Base-by-base conservation (phyloP, 2,888 invertebrate genomes). In the Gari tellinella region DNA sequence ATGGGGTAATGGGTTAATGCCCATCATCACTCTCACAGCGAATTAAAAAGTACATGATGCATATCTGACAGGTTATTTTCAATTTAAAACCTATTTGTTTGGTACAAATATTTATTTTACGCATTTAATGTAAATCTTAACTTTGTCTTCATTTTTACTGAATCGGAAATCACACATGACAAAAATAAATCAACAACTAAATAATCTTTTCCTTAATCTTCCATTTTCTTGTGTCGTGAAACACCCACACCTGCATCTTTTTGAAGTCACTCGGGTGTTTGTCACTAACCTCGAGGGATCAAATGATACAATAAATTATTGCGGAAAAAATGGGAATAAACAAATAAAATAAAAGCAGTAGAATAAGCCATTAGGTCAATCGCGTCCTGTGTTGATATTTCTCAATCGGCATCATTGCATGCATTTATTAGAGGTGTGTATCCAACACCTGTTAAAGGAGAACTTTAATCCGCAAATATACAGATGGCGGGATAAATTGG, bases 401-500 rank as follows among this genome's bases (percentile, higher is more conserved):
- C 53, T 64, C 55, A 60, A 62, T 64, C 63, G 45, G n/a, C 26
- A n/a, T 38, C 55, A 55, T 55, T 60, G 49, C 58, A 64, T 58
- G 63, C 41, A 40, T 23, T 63, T 49, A 68, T 64, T 62, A 64
- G 68, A 63, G 23, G 57, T 68, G 57, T 67, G 67, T 67, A 53
- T 26, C 26, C 51, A 55, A 53, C 73, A 73, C 73, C 73, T 73
- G 67, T 64, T 60, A 26, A 38, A 14, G 53, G 52, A 45, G 26
- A 25, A 17, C 38, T 40, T 53, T 60, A 55, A 73, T 67, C 63
- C 46, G 10, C 25, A 68, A 51, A 43, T 61, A 55, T 56, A 68
- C 55, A 55, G 62, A 48, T 21, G 48, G 21, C 21, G 12, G 17
- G 4, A 48, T 21, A 48, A 48, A 48, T 48, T 48, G 48, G 48